These are phyloP conservation scores for Gavia stellata DNA, from an alignment of 2,113 vertebrate genomes.

Conservation along the genomic window DNA sequence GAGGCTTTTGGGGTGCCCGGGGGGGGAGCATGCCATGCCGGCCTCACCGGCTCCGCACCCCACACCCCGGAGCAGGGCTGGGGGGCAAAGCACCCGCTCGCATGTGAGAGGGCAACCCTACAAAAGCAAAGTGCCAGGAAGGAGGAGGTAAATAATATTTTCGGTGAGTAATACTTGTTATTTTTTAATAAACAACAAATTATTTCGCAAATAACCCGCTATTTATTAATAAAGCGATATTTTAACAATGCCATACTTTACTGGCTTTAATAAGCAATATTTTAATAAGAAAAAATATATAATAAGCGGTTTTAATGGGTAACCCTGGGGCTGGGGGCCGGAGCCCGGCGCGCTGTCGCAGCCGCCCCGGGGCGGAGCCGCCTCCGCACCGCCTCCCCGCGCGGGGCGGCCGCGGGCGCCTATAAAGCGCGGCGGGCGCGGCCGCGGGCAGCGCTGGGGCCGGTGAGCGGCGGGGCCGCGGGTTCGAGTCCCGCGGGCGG, in stretches of 20 bases:
- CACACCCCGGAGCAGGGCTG: accelerated
- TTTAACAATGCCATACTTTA: accelerated
- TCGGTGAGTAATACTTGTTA: accelerated
- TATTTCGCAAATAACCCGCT: neutral
- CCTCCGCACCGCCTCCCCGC: neutral
- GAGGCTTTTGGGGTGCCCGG: neutral
- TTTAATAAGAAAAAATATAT: neutral
- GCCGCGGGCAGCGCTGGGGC: neutral
- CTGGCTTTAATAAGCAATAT: accelerated
- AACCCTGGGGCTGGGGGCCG: neutral
- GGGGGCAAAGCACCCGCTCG: neutral
- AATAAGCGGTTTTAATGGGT: no score
- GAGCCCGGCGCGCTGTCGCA: neutral
- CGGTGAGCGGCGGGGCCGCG: accelerated
- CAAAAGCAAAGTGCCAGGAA: neutral
- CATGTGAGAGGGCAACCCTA: neutral
- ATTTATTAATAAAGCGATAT: accelerated
- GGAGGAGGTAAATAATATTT: accelerated
- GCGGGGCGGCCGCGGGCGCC: neutral
- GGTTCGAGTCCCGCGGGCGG: neutral
- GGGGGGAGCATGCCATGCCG: accelerated
- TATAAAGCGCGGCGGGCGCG: neutral
- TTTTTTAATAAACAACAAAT: neutral
- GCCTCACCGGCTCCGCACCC: neutral
- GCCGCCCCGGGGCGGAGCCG: neutral